Percentiles rank a stretch among this genome's conserved stretches.
Conservation (phyloP, 2,888 invertebrate species). For the Agrotis clavis region DNA sequence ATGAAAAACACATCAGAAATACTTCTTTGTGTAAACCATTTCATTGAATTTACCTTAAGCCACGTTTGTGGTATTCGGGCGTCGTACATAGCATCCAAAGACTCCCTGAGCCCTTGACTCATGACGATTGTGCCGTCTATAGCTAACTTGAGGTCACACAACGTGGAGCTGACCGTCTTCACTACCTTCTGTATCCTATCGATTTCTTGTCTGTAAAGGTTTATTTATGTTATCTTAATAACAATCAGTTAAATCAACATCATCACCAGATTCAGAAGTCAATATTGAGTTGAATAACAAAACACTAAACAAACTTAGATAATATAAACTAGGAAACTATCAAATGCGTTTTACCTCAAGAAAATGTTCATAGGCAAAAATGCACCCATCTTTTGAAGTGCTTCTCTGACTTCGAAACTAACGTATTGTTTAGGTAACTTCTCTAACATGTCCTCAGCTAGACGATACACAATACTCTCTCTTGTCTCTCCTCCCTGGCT, state of each 20-base stretch:
- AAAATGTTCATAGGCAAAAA: conserved; percentile 99
- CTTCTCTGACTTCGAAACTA: conserved; percentile 97
- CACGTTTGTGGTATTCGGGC: conserved; percentile 98
- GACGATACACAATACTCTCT: conserved; percentile 97
- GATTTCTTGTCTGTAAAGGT: conserved; percentile 92
- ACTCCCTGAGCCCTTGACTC: conserved; percentile 97
- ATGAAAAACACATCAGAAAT: too few species aligned
- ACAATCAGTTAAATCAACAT: background rate
- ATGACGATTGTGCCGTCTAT: conserved; percentile 99
- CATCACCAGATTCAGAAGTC: background rate
- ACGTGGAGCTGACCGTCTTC: conserved; percentile 94
- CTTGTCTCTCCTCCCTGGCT: conserved; percentile 97
- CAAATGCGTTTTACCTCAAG: conserved; percentile 89
- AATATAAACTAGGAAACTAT: background rate
- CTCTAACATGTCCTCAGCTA: conserved; percentile 97
- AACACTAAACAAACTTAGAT: background rate
- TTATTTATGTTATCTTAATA: background rate
- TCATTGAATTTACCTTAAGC: conserved; percentile 93
- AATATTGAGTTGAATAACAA: background rate
- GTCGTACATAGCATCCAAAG: conserved; percentile 99
- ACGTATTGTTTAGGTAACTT: conserved; percentile 96
- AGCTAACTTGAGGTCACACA: conserved; percentile 97
- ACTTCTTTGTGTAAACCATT: too few species aligned
- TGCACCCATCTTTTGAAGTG: conserved; percentile 97
- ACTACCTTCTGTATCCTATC: conserved; percentile 97